Conservation (phyloP, 2,797 vertebrate species). For the Macropus fuliginosus region DNA sequence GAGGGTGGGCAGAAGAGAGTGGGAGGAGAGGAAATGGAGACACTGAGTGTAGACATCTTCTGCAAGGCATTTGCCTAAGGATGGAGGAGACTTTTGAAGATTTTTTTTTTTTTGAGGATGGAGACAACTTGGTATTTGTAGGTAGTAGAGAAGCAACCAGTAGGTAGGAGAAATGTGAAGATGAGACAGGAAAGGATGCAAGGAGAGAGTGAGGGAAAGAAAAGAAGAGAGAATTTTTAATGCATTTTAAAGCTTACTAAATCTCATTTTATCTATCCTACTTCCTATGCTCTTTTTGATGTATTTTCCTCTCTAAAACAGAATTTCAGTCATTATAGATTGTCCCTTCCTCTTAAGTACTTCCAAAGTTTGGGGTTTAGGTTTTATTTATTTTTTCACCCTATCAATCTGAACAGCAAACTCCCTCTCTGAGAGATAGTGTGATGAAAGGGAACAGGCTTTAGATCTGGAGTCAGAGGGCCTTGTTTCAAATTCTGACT, state of each 20-base stretch:
- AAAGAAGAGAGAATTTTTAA: background rate
- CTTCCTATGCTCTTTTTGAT: background rate
- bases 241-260: background rate
- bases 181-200: background rate
- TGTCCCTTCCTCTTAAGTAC: background rate
- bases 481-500: background rate
- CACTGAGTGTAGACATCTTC: background rate
- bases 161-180: background rate
- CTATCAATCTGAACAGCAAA: background rate
- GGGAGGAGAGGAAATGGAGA: background rate
- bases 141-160: background rate
- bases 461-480: background rate
- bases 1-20: background rate
- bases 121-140: background rate
- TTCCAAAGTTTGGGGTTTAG: background rate
- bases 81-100: background rate
- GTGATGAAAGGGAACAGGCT: background rate
- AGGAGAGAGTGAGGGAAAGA: background rate
- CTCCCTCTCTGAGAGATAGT: background rate
- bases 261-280: background rate
- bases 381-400: too few species aligned
- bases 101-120: background rate
- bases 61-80: background rate
- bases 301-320: background rate
- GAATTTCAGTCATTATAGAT: background rate